A percentile compares a stretch with the other conserved stretches of the same genome.
These are phyloP conservation scores for Drosophila tristis DNA, from an alignment of 1,140 invertebrate species.

Conservation along the genomic window DNA sequence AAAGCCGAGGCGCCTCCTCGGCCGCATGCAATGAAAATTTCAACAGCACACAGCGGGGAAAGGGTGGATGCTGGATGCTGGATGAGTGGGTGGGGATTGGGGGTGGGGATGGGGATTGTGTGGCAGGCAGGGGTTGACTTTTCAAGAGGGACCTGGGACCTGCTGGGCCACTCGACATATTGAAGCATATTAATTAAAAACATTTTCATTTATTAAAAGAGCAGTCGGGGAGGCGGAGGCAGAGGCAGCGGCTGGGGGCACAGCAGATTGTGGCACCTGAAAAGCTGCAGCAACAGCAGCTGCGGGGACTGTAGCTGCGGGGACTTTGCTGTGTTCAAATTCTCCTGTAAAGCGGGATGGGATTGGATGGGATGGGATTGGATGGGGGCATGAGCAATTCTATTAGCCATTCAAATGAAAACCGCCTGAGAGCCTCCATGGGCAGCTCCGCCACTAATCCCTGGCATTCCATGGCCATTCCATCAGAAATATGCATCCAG, in stretches of 20 bases:
- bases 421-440: too few relatives aligned
- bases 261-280: neutral
- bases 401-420: too few relatives aligned
- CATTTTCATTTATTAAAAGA: conserved; percentile 79
- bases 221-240: conserved; percentile 20
- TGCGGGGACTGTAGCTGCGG: neutral
- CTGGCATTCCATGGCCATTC: neutral
- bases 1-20: conserved; percentile 37
- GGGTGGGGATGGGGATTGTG: conserved; percentile 6
- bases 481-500: neutral
- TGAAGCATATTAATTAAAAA: conserved; percentile 81
- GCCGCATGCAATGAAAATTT: conserved; percentile 40
- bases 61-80: conserved; percentile 3
- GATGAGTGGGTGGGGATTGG: neutral
- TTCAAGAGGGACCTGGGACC: conserved; percentile 24
- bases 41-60: conserved; percentile 6
- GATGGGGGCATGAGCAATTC: too few relatives aligned
- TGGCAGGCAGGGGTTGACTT: conserved; percentile 18
- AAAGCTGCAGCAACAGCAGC: neutral
- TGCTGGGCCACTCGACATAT: conserved; percentile 67
- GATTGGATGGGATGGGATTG: neutral
- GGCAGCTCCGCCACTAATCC: too few relatives aligned
- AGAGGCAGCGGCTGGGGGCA: too few relatives aligned
- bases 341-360: neutral
- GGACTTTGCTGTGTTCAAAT: too few relatives aligned